These are phyloP conservation scores for Rhamnusium bicolor DNA, from an alignment of 2,888 invertebrate species.

Conservation along the genomic window DNA sequence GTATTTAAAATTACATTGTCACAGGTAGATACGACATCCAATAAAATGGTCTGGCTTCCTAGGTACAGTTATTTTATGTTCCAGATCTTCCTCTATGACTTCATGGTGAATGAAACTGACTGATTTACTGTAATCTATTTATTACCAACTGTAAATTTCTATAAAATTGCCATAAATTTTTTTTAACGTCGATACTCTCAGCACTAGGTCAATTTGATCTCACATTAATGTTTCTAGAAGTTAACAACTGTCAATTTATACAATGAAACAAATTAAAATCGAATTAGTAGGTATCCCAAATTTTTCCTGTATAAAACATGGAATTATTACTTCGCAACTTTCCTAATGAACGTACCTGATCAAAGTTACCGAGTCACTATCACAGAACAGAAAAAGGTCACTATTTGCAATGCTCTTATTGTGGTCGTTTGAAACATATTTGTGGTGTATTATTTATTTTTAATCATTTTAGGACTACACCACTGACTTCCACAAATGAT, in stretches of 20 bases:
- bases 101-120: no score
- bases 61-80: slow-evolving; percentile 1
- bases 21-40: neutral
- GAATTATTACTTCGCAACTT: slow-evolving; percentile 4
- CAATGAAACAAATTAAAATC: neutral
- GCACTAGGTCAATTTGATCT: neutral
- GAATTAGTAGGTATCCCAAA: neutral
- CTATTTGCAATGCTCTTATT: neutral
- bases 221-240: slow-evolving; percentile 1
- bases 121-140: no score
- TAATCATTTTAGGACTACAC: neutral
- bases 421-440: neutral
- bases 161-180: neutral
- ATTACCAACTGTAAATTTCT: no score
- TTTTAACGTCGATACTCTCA: slow-evolving; percentile 7
- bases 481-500: neutral
- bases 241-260: slow-evolving; percentile 5
- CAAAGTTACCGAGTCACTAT: no score
- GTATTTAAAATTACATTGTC: neutral
- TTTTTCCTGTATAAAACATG: neutral
- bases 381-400: no score
- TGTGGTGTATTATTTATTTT: neutral
- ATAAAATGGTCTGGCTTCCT: neutral
- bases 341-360: no score
- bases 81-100: neutral